Percentiles rank a stretch among this genome's conserved stretches.
These are phyloP conservation scores for Melanocharis versteri DNA, from an alignment of 2,113 vertebrate species.

Conservation along the genomic window DNA sequence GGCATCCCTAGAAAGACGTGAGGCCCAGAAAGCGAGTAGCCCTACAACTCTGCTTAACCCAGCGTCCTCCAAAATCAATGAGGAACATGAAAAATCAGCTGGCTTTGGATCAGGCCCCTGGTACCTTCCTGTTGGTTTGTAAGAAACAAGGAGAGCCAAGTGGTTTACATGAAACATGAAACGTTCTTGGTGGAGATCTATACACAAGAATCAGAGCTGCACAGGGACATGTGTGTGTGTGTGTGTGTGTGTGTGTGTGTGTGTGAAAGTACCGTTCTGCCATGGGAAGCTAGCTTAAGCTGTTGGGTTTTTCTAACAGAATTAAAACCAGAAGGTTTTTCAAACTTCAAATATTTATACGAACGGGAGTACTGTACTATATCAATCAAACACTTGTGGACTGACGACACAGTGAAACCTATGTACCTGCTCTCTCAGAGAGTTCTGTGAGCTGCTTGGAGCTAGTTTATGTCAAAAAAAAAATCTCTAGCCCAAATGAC, in stretches of 20 bases:
- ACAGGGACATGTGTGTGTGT: neutral
- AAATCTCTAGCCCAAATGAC: neutral
- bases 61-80: neutral
- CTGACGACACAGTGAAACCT: neutral
- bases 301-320: constrained; percentile 24
- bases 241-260: neutral
- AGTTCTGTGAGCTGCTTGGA: neutral
- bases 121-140: neutral
- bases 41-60: neutral
- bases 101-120: neutral
- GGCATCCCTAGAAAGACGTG: neutral
- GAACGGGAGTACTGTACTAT: constrained; percentile 64
- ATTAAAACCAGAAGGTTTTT: constrained; percentile 70
- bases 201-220: neutral
- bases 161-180: neutral
- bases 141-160: constrained; percentile 5
- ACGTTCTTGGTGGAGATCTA: neutral
- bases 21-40: neutral
- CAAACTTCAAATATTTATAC: constrained; percentile 78
- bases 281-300: constrained; percentile 35
- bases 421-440: neutral
- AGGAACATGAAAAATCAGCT: neutral
- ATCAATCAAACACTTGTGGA: constrained; percentile 60
- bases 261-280: neutral
- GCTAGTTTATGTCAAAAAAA: constrained; percentile 16